A percentile compares a stretch with the other conserved stretches of the same genome.
Conservation (phyloP, 2,888 invertebrate genomes). For the Dexiosoma caninum region DNA sequence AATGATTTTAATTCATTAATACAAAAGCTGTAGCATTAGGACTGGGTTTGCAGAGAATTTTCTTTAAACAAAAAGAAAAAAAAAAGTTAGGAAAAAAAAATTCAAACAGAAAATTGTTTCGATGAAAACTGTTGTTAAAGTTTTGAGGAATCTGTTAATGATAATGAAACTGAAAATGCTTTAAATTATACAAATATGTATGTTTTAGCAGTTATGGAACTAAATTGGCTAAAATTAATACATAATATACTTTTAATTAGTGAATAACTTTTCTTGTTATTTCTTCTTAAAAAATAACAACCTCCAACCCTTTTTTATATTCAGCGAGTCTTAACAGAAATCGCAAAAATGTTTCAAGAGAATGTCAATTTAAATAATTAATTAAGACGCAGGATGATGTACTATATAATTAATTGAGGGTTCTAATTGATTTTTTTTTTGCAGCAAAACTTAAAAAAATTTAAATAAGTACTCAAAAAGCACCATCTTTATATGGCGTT, state of each 20-base stretch:
- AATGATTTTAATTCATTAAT: constrained; percentile 44
- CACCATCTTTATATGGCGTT: no score
- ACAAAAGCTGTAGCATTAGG: constrained; percentile 5
- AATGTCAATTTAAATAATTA: no score
- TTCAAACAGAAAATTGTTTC: constrained; percentile 17
- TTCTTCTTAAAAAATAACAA: background rate
- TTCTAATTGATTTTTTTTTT: no score
- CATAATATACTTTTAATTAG: background rate
- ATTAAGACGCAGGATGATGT: no score
- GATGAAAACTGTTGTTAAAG: background rate
- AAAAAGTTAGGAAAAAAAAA: background rate
- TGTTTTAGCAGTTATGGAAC: background rate
- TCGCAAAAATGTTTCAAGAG: no score
- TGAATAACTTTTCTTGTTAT: background rate
- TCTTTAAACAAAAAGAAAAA: no score
- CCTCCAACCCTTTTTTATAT: background rate
- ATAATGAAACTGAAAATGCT: background rate
- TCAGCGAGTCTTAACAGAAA: no score
- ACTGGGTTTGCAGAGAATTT: background rate
- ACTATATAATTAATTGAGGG: no score
- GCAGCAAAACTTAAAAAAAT: no score
- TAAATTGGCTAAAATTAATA: background rate
- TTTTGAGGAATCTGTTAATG: background rate
- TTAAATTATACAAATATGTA: background rate
- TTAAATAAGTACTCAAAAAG: no score